A percentile compares a stretch with the other conserved stretches of the same genome.
Conservation (phyloP, 2,888 invertebrate genomes). For the Barypeithes pellucidus region DNA sequence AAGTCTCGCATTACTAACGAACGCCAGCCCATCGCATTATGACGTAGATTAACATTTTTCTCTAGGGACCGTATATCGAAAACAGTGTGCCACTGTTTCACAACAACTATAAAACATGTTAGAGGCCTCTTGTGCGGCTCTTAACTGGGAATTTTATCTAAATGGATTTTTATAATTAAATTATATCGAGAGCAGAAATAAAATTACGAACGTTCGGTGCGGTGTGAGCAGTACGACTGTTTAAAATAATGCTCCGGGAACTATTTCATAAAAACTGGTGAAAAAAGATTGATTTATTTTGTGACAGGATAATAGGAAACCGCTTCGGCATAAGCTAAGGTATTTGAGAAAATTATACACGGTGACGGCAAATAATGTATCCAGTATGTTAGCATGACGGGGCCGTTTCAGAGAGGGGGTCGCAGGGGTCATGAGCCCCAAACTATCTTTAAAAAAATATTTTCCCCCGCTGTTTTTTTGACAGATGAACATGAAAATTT, state of each 20-base stretch:
- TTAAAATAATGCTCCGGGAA: background rate
- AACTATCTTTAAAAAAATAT: too few species aligned
- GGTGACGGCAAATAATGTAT: too few species aligned
- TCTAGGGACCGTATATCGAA: constrained; percentile 34
- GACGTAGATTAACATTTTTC: constrained; percentile 25
- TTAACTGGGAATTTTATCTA: constrained; percentile 43
- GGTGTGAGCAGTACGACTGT: background rate
- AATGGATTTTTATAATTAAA: constrained; percentile 53
- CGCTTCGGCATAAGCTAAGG: too few species aligned
- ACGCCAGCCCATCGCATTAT: constrained; percentile 12
- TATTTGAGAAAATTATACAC: too few species aligned
- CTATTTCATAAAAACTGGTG: background rate
- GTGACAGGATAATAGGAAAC: background rate
- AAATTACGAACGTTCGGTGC: constrained; percentile 14
- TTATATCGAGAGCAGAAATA: constrained; percentile 1
- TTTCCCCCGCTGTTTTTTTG: too few species aligned
- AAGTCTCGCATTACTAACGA: constrained; percentile 21
- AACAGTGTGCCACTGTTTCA: constrained; percentile 43
- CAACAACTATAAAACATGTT: constrained; percentile 32
- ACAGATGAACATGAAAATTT: too few species aligned
- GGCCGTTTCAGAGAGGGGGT: too few species aligned
- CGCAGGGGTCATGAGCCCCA: too few species aligned
- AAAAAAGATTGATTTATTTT: background rate
- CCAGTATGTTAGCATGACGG: too few species aligned
- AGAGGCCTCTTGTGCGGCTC: constrained; percentile 36